Evolutionary conservation across 2,797 vertebrate genomes (phyloP).

Genomic region (Cynopterus sphinx): DNA sequence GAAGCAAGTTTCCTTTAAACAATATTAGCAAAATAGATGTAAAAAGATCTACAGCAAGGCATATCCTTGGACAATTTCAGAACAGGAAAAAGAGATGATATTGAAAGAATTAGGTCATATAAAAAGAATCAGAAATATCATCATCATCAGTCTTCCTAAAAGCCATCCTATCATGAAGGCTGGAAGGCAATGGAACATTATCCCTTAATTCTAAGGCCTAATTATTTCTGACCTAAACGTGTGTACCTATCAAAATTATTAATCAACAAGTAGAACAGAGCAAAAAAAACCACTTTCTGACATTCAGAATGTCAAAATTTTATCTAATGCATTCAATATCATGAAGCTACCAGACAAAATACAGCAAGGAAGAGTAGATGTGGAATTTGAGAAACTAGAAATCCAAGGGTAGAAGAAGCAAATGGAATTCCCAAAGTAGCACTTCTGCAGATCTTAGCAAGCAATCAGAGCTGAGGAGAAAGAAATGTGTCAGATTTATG

Average conservation of each 20-base stretch:
- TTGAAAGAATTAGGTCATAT: not conserved
- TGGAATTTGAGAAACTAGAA: not conserved
- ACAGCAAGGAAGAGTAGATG: not conserved
- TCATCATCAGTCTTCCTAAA: not conserved
- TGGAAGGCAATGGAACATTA: not conserved
- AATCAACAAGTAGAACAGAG: not conserved
- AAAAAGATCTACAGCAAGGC: not conserved
- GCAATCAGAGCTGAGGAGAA: not conserved
- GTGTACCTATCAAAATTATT: not conserved
- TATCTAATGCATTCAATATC: not conserved
- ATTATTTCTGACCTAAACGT: not conserved
- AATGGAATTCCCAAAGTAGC: not conserved
- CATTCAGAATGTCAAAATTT: not conserved
- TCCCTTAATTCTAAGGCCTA: not conserved
- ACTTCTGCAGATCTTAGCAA: not conserved
- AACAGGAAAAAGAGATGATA: not conserved
- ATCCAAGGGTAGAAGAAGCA: not conserved
- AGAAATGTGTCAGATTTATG: not conserved
- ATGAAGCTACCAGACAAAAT: not conserved
- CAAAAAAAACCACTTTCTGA: not conserved
- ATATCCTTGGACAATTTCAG: not conserved
- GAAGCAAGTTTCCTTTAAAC: not conserved
- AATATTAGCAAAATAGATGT: not conserved
- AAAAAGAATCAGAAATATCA: not conserved
- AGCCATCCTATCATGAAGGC: not conserved